phyloP scores from a whole-genome alignment of 2,113 vertebrate genomes.

The Ellobius talpinus region DNA sequence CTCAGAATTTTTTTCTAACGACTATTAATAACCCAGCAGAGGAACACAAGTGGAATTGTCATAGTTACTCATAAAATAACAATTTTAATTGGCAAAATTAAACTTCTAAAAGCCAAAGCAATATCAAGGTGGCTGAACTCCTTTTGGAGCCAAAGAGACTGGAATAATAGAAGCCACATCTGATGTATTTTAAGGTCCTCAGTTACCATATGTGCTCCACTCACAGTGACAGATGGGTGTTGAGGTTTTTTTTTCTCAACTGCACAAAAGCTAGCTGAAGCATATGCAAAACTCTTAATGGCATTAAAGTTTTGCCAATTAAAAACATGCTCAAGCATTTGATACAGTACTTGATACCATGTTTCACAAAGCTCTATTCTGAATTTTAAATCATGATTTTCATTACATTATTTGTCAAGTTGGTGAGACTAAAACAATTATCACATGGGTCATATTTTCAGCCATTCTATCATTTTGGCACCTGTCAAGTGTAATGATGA shows the following conservation, averaged over 20 bases:
- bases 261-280: slow-evolving; percentile 85
- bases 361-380: slow-evolving; percentile 79
- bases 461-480: slow-evolving; percentile 53
- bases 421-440: slow-evolving; percentile 72
- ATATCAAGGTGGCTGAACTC: slow-evolving; percentile 78
- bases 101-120: slow-evolving; percentile 75
- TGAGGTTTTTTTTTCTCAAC: slow-evolving; percentile 83
- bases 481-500: slow-evolving; percentile 60
- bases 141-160: slow-evolving; percentile 71
- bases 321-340: slow-evolving; percentile 82
- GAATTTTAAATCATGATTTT: slow-evolving; percentile 76
- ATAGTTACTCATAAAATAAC: slow-evolving; percentile 70
- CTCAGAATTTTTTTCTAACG: slow-evolving; percentile 59
- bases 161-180: slow-evolving; percentile 78
- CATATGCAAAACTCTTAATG: slow-evolving; percentile 85
- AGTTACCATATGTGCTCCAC: slow-evolving; percentile 82
- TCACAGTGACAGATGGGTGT: slow-evolving; percentile 85
- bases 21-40: slow-evolving; percentile 64
- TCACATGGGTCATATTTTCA: slow-evolving; percentile 43
- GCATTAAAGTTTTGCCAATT: slow-evolving; percentile 85
- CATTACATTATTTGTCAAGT: slow-evolving; percentile 70
- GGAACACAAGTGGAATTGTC: slow-evolving; percentile 52
- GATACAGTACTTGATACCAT: slow-evolving; percentile 76
- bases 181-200: slow-evolving; percentile 84
- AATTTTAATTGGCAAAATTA: slow-evolving; percentile 79